Evolutionary conservation across 2,113 vertebrate genomes (phyloP).

Genomic region (Gila orcuttii): DNA sequence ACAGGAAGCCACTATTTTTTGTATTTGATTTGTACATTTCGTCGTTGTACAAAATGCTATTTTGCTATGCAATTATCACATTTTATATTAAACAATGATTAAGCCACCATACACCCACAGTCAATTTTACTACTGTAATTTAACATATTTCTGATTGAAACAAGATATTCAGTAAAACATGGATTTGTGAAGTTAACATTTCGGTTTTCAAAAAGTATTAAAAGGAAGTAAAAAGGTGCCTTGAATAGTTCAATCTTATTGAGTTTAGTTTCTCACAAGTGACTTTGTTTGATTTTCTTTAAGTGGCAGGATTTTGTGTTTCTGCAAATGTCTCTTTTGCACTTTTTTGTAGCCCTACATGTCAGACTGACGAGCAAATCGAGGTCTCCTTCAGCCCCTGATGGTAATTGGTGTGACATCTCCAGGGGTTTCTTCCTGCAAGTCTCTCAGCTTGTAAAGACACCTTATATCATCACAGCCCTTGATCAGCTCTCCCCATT

Average conservation of each 20-base stretch:
- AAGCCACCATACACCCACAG: no score
- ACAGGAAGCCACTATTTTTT: neutral
- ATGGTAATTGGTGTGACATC: conserved; percentile 38
- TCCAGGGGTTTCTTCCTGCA: conserved; percentile 9
- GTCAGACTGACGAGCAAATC: neutral
- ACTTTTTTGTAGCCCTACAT: neutral
- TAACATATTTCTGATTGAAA: neutral
- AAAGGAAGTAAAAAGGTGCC: neutral
- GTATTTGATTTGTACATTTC: neutral
- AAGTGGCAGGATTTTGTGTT: neutral
- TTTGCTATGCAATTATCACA: neutral
- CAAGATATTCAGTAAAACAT: neutral
- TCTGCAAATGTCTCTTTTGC: conserved; percentile 1
- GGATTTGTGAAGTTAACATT: neutral
- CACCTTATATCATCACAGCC: conserved; percentile 49
- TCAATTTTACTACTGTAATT: neutral
- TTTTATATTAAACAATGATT: neutral
- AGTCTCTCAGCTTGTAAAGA: conserved; percentile 36
- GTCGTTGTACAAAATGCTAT: neutral
- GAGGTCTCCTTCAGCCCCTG: conserved; percentile 14
- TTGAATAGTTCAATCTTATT: no score
- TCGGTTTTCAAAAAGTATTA: neutral
- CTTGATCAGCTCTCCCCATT: conserved; percentile 47
- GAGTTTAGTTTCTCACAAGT: neutral
- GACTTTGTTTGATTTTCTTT: neutral